A percentile compares a stretch with the other conserved stretches of the same genome.
phyloP scores from a whole-genome alignment of 2,113 vertebrate species.

The Upupa epops region DNA sequence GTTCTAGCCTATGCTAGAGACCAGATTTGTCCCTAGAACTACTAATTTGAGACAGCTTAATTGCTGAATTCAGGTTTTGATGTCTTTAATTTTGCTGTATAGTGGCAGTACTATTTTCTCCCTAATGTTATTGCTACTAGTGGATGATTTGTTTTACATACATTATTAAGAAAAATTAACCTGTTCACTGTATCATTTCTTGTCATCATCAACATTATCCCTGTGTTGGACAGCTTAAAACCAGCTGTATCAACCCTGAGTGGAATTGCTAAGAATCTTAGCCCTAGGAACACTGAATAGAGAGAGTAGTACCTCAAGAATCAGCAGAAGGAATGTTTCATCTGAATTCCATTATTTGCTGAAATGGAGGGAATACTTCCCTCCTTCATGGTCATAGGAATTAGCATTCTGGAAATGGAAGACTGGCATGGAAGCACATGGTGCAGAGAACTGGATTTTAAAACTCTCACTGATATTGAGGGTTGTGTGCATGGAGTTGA shows the following conservation, averaged over 20 bases:
- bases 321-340: too few relatives aligned
- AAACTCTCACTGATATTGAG: too few relatives aligned
- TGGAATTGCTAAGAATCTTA: not conserved
- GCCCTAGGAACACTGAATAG: too few relatives aligned
- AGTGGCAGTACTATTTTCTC: not conserved
- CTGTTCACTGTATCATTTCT: not conserved
- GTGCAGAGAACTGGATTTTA: too few relatives aligned
- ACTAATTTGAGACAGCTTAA: not conserved
- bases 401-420: too few relatives aligned
- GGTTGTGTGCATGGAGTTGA: too few relatives aligned
- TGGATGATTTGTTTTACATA: not conserved
- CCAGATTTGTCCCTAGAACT: not conserved
- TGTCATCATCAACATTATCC: not conserved
- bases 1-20: not conserved
- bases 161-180: not conserved
- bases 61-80: not conserved
- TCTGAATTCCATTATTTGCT: too few relatives aligned
- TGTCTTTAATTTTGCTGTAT: not conserved
- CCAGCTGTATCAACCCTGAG: not conserved
- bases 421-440: too few relatives aligned
- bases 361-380: too few relatives aligned
- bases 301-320: too few relatives aligned
- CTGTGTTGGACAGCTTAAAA: not conserved
- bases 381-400: too few relatives aligned
- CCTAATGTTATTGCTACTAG: not conserved